A percentile compares a stretch with the other conserved stretches of the same genome.
Evolutionary conservation across 2,797 vertebrate species (phyloP).

Genomic region (Poecilia picta): DNA sequence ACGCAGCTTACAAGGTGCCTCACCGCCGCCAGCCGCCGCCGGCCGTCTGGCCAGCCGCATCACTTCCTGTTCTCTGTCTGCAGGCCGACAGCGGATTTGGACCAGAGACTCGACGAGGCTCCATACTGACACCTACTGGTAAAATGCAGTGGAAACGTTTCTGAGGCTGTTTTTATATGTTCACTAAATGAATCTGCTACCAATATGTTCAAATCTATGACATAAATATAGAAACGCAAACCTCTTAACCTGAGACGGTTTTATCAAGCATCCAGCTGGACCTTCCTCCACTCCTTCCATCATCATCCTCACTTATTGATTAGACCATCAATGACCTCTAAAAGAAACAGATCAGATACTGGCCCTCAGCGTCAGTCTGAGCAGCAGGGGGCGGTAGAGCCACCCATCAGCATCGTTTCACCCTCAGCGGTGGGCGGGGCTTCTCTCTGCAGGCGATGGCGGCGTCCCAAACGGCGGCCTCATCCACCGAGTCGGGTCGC

Average conservation of each 20-base stretch:
- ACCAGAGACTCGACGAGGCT: constrained; percentile 54
- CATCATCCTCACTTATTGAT: too few species aligned
- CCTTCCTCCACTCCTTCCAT: too few species aligned
- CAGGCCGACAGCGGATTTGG: constrained; percentile 54
- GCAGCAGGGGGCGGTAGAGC: not conserved
- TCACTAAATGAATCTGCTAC: too few species aligned
- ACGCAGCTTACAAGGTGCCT: constrained; percentile 37
- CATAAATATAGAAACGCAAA: too few species aligned
- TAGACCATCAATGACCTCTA: too few species aligned
- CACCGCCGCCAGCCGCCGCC: too few species aligned
- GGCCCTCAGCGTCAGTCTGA: not conserved
- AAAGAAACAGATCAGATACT: not conserved
- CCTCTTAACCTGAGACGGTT: too few species aligned
- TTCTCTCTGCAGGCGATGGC: constrained; percentile 18
- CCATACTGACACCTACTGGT: constrained; percentile 65
- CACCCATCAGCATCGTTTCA: not conserved
- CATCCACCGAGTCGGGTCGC: constrained; percentile 63
- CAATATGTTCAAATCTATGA: too few species aligned
- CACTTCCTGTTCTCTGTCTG: not conserved
- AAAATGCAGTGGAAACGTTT: not conserved
- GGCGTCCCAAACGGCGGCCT: constrained; percentile 63
- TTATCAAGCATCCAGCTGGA: too few species aligned
- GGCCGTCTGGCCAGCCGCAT: too few species aligned
- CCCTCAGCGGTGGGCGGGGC: not conserved
- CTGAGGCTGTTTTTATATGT: too few species aligned